Evolutionary conservation across 2,888 invertebrate species (phyloP).

Genomic region (Pantelozetes paolii): DNA sequence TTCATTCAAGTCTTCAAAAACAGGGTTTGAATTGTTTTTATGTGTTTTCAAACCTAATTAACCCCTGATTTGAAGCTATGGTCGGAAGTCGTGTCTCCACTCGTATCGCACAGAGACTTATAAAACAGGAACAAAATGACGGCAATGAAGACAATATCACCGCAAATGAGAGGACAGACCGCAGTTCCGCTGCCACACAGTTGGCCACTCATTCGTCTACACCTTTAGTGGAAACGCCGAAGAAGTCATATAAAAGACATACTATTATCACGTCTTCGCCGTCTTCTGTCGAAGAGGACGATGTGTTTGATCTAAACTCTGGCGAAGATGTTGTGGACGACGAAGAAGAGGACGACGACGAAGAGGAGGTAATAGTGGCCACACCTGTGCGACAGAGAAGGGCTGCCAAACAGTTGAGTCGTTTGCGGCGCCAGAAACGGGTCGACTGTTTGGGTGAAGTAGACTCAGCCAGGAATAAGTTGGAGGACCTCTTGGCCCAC

Average conservation of each 20-base stretch:
- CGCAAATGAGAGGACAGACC: neutral
- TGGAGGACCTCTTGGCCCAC: constrained; percentile 36
- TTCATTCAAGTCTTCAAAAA: neutral
- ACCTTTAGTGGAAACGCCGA: neutral
- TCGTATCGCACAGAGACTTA: constrained; percentile 30
- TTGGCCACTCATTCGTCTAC: neutral
- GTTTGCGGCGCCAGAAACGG: neutral
- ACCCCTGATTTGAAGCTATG: neutral
- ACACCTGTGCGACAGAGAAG: neutral
- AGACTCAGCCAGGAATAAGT: constrained; percentile 26
- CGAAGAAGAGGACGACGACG: constrained; percentile 9
- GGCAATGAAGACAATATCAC: neutral
- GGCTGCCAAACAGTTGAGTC: neutral
- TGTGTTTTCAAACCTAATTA: neutral
- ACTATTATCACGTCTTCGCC: constrained; percentile 19
- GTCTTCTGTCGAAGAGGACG: constrained; percentile 31
- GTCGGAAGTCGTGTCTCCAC: constrained; percentile 24
- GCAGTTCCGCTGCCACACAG: too few relatives aligned
- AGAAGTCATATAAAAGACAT: constrained; percentile 4
- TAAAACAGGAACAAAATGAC: constrained; percentile 12
- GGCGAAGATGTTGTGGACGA: constrained; percentile 5
- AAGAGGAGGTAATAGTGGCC: constrained; percentile 3
- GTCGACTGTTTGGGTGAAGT: constrained; percentile 19
- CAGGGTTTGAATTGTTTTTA: neutral
- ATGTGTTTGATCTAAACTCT: neutral